Evolutionary conservation across 2,797 vertebrate genomes (phyloP), one percentile per base, ranked within the genome.

Genomic region (Parotocinclus haroldoi): DNA sequence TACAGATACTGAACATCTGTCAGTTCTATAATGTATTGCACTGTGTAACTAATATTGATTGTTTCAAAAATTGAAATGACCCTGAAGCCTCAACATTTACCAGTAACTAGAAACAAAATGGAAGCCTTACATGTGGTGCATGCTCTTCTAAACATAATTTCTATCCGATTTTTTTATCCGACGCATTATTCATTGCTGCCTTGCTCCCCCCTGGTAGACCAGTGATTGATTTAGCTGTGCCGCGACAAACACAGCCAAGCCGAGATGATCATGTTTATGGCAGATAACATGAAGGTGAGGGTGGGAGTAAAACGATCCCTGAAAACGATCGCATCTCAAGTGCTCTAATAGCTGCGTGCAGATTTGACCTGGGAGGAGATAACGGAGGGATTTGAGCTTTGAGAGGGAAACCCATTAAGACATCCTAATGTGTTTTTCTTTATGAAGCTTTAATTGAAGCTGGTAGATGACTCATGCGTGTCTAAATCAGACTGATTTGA

Each of bases 371-470:
- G 27, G 66, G 66, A 72, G 72, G 70, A 61, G 72, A 69, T 56
- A 58, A 54, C 61, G 44, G 18, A 51, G 68, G 66, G 74, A 67
- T 68, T 68, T 60, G 53, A 62, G 18, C 56, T 67, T 67, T 54
- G 68, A 72, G 69, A 48, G 16, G 37, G 49, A 61, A 76, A 69
- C 73, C 77, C 70, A 75, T 79, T 79, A 76, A 63, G 74, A 55
- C 62, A 49, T 54, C 56, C 69, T 71, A 71, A 71, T 71, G 63
- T 71, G 69, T 50, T 71, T 71, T 74, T 69, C 66, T 72, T 70
- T 75, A 75, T 75, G 69, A 70, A 67, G 76, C 63, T 40, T 72
- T 78, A 74, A 78, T 78, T 78, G 74, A 66, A 55, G 69, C 69
- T 66, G 66, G 51, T 63, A 51, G 69, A 77, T 77, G 72, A 74